phyloP scores from a whole-genome alignment of 2,797 vertebrate species.

The Bucorvus abyssinicus region DNA sequence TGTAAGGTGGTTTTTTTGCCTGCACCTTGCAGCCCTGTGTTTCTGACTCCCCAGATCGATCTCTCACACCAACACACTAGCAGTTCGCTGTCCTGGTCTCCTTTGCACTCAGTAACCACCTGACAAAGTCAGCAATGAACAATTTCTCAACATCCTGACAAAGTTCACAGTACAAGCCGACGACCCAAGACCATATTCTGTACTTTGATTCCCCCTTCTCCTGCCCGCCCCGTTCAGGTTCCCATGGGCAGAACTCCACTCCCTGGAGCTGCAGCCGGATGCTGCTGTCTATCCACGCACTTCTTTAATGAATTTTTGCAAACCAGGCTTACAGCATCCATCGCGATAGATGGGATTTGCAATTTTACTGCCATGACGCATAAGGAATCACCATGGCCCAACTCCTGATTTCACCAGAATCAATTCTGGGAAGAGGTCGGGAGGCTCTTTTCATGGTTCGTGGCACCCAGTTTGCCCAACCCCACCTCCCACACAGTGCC shows the following conservation, averaged over 20 bases:
- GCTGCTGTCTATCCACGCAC: not conserved
- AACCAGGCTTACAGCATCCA: not conserved
- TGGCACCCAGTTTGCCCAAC: not conserved
- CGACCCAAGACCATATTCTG: conserved; percentile 21
- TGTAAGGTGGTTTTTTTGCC: not conserved
- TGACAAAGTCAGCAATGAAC: not conserved
- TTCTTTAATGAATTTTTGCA: not conserved
- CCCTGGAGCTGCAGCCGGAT: not conserved
- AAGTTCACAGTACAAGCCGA: conserved; percentile 40
- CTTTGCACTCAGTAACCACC: not conserved
- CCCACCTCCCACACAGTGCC: rapidly evolving
- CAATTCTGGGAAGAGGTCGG: rapidly evolving
- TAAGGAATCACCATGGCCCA: not conserved
- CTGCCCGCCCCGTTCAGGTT: not conserved
- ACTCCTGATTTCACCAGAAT: not conserved
- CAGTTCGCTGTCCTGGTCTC: not conserved
- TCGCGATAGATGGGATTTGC: not conserved
- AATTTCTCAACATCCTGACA: conserved; percentile 42
- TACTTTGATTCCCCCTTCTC: conserved; percentile 22
- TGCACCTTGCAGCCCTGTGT: not conserved
- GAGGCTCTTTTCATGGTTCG: not conserved
- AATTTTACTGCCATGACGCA: not conserved
- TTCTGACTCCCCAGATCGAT: not conserved
- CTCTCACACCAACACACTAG: not conserved
- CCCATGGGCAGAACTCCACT: not conserved